Evolutionary conservation across 2,113 vertebrate genomes (phyloP), one percentile per base, ranked within the genome.

Genomic region (Morone chrysops): DNA sequence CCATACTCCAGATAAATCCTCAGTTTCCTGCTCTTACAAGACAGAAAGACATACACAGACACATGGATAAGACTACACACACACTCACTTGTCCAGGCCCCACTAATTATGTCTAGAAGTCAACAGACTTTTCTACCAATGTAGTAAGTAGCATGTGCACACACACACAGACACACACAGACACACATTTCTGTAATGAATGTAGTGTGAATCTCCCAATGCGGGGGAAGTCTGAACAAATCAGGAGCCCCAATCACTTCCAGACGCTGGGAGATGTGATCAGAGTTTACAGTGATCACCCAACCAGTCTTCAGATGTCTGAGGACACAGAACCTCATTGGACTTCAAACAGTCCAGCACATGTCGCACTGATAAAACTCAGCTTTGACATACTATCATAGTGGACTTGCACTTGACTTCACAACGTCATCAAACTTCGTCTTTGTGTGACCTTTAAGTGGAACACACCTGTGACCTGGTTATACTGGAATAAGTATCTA

Each of bases 171-270:
- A 53, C 54, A 74, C 53, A 59, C 62, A 76, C 45, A 77, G 74
- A 63, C 75, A 69, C 36, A 9, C 4, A 1, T 50, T 5, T 68
- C 65, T 31, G 50, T 68, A 81, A 79, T 76, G 41, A 0, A 54
- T 57, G 78, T 57, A 57, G 22, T n/a, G 66, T 69, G 63, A 77
- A 85, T 61, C 31, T 76, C 59, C 38, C 50, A 47, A 70, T 76
- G 74, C 13, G 41, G 75, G 41, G 50, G 66, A 72, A 62, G 70
- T 75, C 80, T 79, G 62, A 69, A 75, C 57, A 75, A 84, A 92
- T 87, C 87, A 84, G 70, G 70, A 47, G 14, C 31, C 25, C 47
- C 79, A 74, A 90, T 87, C 78, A 72, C 59, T 80, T 84, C 80
- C 89, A 87, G 84, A 70, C 7, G 11, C 36, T 70, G 31, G 48